phyloP scores from a whole-genome alignment of 2,113 vertebrate species.

The Python bivittatus region DNA sequence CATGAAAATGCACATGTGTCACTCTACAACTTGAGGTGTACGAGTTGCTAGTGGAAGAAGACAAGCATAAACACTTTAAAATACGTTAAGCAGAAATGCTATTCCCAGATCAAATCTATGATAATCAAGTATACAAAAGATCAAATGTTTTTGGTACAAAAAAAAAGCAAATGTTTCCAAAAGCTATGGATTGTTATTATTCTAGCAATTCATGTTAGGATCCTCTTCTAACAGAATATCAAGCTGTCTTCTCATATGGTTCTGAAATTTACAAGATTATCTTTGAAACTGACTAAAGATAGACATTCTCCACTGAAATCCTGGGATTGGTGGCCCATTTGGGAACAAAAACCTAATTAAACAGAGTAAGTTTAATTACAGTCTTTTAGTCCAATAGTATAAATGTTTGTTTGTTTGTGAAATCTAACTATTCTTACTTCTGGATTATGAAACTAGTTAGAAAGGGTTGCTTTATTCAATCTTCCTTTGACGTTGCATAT shows the following conservation, averaged over 20 bases:
- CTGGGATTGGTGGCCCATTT: neutral
- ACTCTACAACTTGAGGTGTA: slow-evolving; percentile 61
- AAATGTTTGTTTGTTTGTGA: neutral
- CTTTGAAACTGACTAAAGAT: neutral
- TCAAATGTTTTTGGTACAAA: slow-evolving; percentile 28
- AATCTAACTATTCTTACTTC: neutral
- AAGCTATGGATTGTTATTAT: slow-evolving; percentile 46
- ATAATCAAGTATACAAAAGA: neutral
- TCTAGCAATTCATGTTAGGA: neutral
- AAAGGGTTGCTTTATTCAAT: neutral
- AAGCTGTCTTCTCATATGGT: neutral
- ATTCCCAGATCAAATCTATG: slow-evolving; percentile 51
- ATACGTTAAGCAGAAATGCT: slow-evolving; percentile 61
- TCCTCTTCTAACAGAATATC: neutral
- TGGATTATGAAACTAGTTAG: neutral
- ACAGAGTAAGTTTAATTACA: neutral
- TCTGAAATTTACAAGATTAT: neutral
- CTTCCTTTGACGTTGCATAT: neutral
- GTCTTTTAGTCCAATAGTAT: neutral
- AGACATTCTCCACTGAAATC: neutral
- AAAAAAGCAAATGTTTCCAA: slow-evolving; percentile 21
- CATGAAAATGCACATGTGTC: slow-evolving; percentile 62
- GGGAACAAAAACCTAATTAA: neutral
- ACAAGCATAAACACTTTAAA: slow-evolving; percentile 28
- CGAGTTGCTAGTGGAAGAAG: slow-evolving; percentile 41